Conservation (phyloP, 35 echinoderm and acorn worm genomes). For the Apostichopus parvimensis region DNA sequence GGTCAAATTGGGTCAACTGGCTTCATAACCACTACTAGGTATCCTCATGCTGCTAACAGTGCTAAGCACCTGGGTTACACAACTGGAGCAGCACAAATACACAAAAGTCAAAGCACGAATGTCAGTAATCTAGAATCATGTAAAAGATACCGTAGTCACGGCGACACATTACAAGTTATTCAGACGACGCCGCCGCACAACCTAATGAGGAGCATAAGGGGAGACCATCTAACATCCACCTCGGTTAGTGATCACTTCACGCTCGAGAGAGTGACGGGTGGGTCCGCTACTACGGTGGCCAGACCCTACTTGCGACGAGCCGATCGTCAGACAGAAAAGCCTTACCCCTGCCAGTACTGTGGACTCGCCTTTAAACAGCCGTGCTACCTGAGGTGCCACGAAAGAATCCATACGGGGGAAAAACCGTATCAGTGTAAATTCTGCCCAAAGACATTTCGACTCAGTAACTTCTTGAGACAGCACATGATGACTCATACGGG, state of each 20-base stretch:
- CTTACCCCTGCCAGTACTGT: constrained; percentile 9
- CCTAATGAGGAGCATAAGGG: too few species aligned
- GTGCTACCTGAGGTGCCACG: neutral
- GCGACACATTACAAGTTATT: neutral
- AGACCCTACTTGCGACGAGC: neutral
- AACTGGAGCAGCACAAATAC: neutral
- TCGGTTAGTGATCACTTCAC: too few species aligned
- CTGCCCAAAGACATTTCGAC: constrained; percentile 10
- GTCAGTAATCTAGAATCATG: neutral
- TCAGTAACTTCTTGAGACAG: neutral
- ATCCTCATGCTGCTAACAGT: neutral
- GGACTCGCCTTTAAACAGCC: neutral
- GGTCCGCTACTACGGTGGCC: too few species aligned
- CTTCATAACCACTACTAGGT: neutral
- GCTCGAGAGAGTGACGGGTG: too few species aligned
- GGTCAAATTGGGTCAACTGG: constrained; percentile 1
- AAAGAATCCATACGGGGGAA: constrained; percentile 17
- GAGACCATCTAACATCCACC: too few species aligned
- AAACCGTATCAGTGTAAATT: constrained; percentile 19
- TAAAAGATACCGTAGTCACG: neutral
- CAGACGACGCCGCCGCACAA: neutral
- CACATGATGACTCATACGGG: constrained; percentile 28
- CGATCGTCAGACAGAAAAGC: neutral
- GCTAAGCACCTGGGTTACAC: neutral
- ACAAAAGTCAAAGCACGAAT: neutral